Evolutionary conservation across 1,140 invertebrate species (phyloP), one percentile per base, ranked within the genome.

Genomic region (Mizuhopecten yessoensis): DNA sequence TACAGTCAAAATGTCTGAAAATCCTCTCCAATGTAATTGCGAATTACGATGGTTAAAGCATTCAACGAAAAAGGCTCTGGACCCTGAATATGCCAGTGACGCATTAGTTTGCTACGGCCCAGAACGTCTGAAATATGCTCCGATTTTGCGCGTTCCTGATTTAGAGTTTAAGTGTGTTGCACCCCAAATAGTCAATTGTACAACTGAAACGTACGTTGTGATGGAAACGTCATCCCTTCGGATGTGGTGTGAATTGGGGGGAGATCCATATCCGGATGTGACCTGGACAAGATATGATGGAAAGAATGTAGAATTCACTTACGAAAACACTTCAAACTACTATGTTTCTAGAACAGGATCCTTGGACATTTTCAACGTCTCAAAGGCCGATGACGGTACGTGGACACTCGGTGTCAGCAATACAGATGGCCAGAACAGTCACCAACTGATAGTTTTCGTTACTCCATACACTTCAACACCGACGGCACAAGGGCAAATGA

Each of bases 31-130:
- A 75, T 75, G 57, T 75, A 75, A 75, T 29, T 75, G 57, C 29
- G 57, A 75, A 75, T 75, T 75, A 75, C 57, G 57, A 75, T 75
- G 57, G 57, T 75, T 75, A 11, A 75, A 75, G 29, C 57, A 75
- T n/a, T 23, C 5, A 75, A 2, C 57, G 5, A 29, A 75, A 75
- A 75, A 75, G 57, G 23, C 17, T 3, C 11, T 29, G 9, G 57
- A 75, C 9, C n/a, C 57, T 29, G 57, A 75, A 29, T 75, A 75
- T 75, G 57, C 20, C 0, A 75, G n/a, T 75, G 57, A 75, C 29
- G n/a, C n/a, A 2, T 75, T 75, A 75, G 57, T 75, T n/a, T 75
- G 57, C 11, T 5, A 23, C 0, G 57, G 57, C n/a, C 57, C 57
- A 75, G 57, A 75, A 29, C 57, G 57, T 9, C 57, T 75, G 5